Evolutionary conservation across 2,113 vertebrate genomes (phyloP), one percentile per base, ranked within the genome.

Genomic region (Micronycteris hirsuta): DNA sequence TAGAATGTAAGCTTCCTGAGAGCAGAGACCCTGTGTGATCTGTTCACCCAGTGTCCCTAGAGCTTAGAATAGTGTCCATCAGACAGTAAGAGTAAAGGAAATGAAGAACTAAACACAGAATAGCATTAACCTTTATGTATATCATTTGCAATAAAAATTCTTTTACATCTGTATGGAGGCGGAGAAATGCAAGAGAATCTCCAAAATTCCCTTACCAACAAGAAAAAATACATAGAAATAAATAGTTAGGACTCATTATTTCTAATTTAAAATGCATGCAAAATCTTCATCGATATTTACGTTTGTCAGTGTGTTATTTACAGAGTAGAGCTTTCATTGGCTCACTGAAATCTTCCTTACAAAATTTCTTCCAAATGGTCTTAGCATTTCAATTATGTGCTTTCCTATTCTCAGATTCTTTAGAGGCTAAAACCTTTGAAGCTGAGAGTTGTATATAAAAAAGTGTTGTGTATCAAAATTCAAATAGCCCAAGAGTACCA

Each of bases 211-310:
- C 31, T 61, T 38, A 28, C 24, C 24, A 45, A 54, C 4, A 73
- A 41, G 8, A 49, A 56, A 19, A 71, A 71, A 63, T 52, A 81
- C 13, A n/a, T 1, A 91, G 16, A 81, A 93, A 68, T 10, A 0
- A 1, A 49, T 12, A n/a, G 38, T 36, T 47, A 56, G 33, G 47
- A 68, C 14, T 65, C 49, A 84, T 38, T 88, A 49, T n/a, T 94
- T 85, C 45, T 82, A 85, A 88, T 65, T 68, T 56, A 61, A 89
- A 47, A 91, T 85, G 43, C 38, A 68, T 88, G 49, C 38, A 86
- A 94, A 86, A 71, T 61, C 31, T 11, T 92, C 54, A 93, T 68
- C 80, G 24, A 36, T 61, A 41, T 74, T 67, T 89, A 78, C 41
- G 86, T 41, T 26, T 7, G 9, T 76, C 41, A 41, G 5, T 54